Evolutionary conservation across 2,113 vertebrate species (phyloP), one percentile per base, ranked within the genome.

Genomic region (Arothron firmamentum): DNA sequence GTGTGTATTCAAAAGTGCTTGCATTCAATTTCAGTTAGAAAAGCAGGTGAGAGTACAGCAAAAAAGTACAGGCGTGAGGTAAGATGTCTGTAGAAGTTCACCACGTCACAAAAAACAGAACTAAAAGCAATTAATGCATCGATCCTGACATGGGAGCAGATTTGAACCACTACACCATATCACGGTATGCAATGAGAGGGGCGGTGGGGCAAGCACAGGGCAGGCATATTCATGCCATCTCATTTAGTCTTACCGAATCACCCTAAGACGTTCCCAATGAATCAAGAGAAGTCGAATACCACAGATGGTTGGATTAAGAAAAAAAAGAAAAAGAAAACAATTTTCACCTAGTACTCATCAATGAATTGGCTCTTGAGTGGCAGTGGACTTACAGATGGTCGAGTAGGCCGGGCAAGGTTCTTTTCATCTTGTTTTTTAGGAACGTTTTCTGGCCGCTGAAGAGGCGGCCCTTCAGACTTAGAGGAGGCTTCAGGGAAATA

Each of bases 391-490:
- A 98, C 96, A 85, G 94, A 91, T 70, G 94, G 92, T 73, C 95
- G 93, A 73, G 90, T 73, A 1, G 94, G 94, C 84, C 93, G 90
- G 52, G 92, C 92, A 16, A 90, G 83, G 82, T 96, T 96, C 76
- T 95, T 98, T 64, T 98, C 96, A 56, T 98, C 95, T n/a, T 88
- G 75, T 42, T 96, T 98, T 86, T 96, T 97, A 51, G 85, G 82
- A 71, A 88, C 80, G 47, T 89, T 94, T 83, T 98, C 96, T 38
- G 92, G 93, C 52, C 95, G 92, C 65, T 97, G 96, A 0, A 93
- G 93, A 46, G 95, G 94, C 0, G 95, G 94, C 19, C 96, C 96
- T 87, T 98, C 96, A 57, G 96, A 97, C 86, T 98, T 98, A 70
- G 96, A 98, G 15, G 96, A 97, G 49, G 96, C 96, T 98, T 65